Evolutionary conservation across 1,140 invertebrate genomes (phyloP), one percentile per base, ranked within the genome.

Genomic region (Streblospio benedicti): DNA sequence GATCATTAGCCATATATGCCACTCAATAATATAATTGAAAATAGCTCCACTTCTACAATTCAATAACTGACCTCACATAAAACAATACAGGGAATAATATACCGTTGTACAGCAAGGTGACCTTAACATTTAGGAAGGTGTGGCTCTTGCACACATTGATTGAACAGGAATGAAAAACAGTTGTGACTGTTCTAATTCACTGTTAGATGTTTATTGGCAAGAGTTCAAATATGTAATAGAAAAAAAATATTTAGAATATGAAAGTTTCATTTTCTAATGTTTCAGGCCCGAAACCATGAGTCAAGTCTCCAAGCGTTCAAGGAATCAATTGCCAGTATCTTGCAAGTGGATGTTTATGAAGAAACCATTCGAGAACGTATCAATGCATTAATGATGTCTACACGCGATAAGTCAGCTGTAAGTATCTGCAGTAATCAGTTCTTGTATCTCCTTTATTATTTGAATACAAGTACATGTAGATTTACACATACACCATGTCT

Each of bases 311-410:
- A 57, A 9, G 52, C 68, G 18, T 75, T 78, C 59, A 67, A 65
- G 32, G 75, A 78, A 53, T 66, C 72, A 53, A 41, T 78, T 2
- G 69, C 71, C 1, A 62, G 64, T 27, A 35, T 77, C 9, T 62
- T 78, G 28, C 68, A 65, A 27, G 53, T 69, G 20, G 53, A 69
- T 5, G 64, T 67, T 9, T 68, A 65, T 44, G 75, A 77, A 31
- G 76, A 78, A 35, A 38, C 44, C n/a, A 69, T 78, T 43, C 71
- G 66, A 52, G 68, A 71, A 20, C 63, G 63, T 31, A 65, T 76
- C 4, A 60, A 61, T 45, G 45, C 47, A 16, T 50, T 76, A 9
- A 41, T 53, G 9, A 54, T 50, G 14, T 51, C 64, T 28, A 65
- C 62, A 30, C 63, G 64, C 38, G 72, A 75, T 31, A 58, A 64